Base-by-base conservation (phyloP, 2,888 invertebrate genomes). In the Stenchaetothrips biformis region DNA sequence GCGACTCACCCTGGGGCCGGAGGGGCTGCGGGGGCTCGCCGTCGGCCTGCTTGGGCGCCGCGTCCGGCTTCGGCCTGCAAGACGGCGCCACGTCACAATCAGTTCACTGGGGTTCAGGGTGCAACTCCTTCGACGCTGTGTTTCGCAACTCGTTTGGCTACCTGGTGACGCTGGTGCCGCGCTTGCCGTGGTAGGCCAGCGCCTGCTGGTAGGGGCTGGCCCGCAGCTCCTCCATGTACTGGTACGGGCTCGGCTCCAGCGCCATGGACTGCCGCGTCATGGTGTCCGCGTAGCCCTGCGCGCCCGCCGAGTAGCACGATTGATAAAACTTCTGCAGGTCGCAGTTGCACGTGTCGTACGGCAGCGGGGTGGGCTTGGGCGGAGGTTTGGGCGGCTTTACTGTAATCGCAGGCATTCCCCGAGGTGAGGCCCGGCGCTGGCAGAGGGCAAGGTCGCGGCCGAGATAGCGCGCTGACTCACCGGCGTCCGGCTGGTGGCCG, bases 221-320 rank as follows among this genome's bases (percentile, higher is more conserved):
- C 67, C 67, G 21, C 21, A 74, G 67, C 67, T 74, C 67, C 67
- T 74, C 67, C 67, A 74, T 25, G 67, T 74, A 74, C 67, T 74
- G 67, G 67, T 74, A 74, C 21, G 67, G 67, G 67, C 67, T 74
- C 25, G 67, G 67, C 67, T 74, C 67, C 25, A 74, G 59, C 59
- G 59, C 18, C 13, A 18, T 37, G 37, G 37, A 37, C 37, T 1
- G 4, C 59, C 18, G 25, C 21, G 67, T 25, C 21, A 25, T 25
- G 25, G 67, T 8, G 9, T 25, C 21, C 25, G 21, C 21, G 7
- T 21, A 11, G 7, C 25, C 21, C 13, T 9, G 53, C 3, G 3
- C 53, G 53, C 13, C 53, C 2, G 21, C 25, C 7, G 53, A 2
- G 53, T 25, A 21, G 67, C 25, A 21, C 67, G 67, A 7, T 25